A percentile compares a stretch with the other conserved stretches of the same genome.
phyloP scores from a whole-genome alignment of 2,888 invertebrate species.

The Yponomeuta malinellus region DNA sequence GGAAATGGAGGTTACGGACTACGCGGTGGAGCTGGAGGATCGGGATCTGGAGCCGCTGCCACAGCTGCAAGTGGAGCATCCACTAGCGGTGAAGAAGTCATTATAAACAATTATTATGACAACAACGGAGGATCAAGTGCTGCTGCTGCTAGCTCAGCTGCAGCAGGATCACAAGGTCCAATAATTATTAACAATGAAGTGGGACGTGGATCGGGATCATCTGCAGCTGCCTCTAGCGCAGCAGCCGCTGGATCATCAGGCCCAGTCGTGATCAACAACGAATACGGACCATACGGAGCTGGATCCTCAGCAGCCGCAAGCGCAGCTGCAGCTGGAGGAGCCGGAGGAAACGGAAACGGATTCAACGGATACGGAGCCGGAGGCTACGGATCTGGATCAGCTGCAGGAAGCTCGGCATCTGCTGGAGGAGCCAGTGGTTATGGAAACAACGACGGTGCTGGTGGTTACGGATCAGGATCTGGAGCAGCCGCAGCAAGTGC shows the following conservation, averaged over 20 bases:
- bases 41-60: not conserved
- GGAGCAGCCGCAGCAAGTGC: too few relatives aligned
- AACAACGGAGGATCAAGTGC: constrained; percentile 10
- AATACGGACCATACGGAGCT: not conserved
- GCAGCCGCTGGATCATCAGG: constrained; percentile 10
- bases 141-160: not conserved
- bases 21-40: not conserved
- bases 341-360: not conserved
- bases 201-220: not conserved
- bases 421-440: constrained; percentile 7
- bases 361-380: not conserved
- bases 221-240: constrained; percentile 8
- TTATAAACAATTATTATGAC: too few relatives aligned
- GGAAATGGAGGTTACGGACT: not conserved
- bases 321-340: not conserved
- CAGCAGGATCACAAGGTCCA: too few relatives aligned
- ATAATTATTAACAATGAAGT: not conserved
- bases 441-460: too few relatives aligned
- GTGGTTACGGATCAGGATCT: too few relatives aligned
- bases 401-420: constrained; percentile 17
- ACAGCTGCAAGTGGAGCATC: not conserved
- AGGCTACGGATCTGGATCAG: constrained; percentile 11
- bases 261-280: not conserved
- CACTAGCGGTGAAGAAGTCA: not conserved
- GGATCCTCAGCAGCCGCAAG: not conserved